Evolutionary conservation across 2,888 invertebrate species (phyloP).

Genomic region (Helicoverpa assulta): DNA sequence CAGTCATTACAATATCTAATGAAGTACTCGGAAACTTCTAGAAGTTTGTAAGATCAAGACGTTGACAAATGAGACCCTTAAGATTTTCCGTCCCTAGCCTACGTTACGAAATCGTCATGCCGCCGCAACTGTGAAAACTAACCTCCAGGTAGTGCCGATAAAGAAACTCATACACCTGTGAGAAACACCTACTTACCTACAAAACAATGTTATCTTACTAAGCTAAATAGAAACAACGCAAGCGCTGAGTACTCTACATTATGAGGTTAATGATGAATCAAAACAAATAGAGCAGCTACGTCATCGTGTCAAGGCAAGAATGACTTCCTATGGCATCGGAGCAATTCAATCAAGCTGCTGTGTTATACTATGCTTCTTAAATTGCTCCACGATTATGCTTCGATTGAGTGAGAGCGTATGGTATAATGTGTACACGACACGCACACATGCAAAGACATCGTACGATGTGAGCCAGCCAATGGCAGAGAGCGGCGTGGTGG

Average conservation of each 20-base stretch:
- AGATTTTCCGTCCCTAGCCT: constrained; percentile 1
- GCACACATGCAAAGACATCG: constrained; percentile 83
- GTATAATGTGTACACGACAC: constrained; percentile 70
- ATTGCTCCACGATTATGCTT: constrained; percentile 83
- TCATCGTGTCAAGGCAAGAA: constrained; percentile 80
- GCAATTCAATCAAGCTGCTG: constrained; percentile 81
- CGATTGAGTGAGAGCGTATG: constrained; percentile 77
- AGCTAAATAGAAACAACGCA: constrained; percentile 54
- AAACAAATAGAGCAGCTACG: constrained; percentile 71
- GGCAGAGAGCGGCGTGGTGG: constrained; percentile 78
- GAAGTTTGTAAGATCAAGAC: constrained; percentile 24
- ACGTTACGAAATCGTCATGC: constrained; percentile 7
- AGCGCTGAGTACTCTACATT: constrained; percentile 39
- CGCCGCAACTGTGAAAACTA: constrained; percentile 7
- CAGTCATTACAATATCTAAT: constrained; percentile 13
- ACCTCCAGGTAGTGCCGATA: constrained; percentile 31
- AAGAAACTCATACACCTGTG: constrained; percentile 39
- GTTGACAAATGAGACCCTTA: constrained; percentile 15
- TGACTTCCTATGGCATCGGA: constrained; percentile 84
- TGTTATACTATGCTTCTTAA: constrained; percentile 77
- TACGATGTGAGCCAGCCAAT: constrained; percentile 87
- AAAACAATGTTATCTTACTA: constrained; percentile 34
- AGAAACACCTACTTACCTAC: constrained; percentile 51
- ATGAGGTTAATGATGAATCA: constrained; percentile 70
- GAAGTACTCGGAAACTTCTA: constrained; percentile 37